Percentiles rank a stretch among this genome's conserved stretches.
Conservation (phyloP, 2,113 vertebrate species). For the Podarcis muralis region DNA sequence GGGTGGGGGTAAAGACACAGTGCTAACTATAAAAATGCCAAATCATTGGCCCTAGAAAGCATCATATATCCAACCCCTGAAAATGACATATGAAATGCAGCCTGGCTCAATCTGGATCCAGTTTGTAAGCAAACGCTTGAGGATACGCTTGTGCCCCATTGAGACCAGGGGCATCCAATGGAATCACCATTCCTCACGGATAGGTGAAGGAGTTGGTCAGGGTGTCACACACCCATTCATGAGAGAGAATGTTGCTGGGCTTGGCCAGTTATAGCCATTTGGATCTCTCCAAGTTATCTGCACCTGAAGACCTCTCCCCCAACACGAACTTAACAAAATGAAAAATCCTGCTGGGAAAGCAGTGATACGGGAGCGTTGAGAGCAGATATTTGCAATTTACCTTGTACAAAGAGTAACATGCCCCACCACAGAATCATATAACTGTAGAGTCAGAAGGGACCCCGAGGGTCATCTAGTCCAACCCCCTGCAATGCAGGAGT, state of each 20-base stretch:
- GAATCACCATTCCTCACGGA: not conserved
- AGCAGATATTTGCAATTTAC: not conserved
- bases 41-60: not conserved
- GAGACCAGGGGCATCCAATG: not conserved
- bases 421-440: not conserved
- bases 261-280: not conserved
- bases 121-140: not conserved
- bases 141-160: not conserved
- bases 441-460: too few species aligned
- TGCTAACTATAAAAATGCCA: not conserved
- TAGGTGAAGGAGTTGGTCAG: not conserved
- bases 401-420: not conserved
- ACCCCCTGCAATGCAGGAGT: too few species aligned
- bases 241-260: not conserved
- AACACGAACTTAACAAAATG: too few species aligned
- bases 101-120: not conserved
- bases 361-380: not conserved
- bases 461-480: too few species aligned
- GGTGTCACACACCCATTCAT: not conserved
- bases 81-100: too few species aligned
- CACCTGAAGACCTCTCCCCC: not conserved
- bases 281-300: too few species aligned
- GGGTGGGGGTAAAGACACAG: not conserved
- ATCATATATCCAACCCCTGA: not conserved
- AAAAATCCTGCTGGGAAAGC: not conserved